phyloP scores from a whole-genome alignment of 2,888 invertebrate species.

The Nasonovia ribisnigri region DNA sequence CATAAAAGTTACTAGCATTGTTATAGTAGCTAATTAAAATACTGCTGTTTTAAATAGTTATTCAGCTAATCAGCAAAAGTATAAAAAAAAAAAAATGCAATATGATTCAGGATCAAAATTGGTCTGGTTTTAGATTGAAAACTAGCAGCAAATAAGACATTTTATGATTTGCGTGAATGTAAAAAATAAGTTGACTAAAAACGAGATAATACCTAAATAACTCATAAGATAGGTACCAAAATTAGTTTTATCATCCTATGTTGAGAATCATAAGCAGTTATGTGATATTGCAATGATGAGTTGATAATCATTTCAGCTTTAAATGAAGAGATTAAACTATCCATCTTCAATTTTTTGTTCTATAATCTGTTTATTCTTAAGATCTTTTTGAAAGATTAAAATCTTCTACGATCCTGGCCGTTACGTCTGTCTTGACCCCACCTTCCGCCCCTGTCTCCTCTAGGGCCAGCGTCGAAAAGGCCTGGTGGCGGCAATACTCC shows the following conservation, averaged over 20 bases:
- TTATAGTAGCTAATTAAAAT: constrained; percentile 34
- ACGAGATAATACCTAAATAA: constrained; percentile 29
- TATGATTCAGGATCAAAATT: background rate
- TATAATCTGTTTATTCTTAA: constrained; percentile 48
- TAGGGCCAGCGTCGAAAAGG: constrained; percentile 62
- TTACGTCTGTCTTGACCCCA: constrained; percentile 65
- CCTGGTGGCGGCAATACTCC: constrained; percentile 67
- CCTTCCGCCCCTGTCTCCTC: constrained; percentile 65
- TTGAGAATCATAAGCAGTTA: constrained; percentile 8
- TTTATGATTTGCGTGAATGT: background rate
- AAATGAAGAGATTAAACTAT: constrained; percentile 37
- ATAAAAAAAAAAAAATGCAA: constrained; percentile 21
- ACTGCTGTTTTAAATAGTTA: background rate
- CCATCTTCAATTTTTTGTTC: constrained; percentile 56
- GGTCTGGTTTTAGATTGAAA: background rate
- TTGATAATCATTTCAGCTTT: background rate
- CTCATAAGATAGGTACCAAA: constrained; percentile 33
- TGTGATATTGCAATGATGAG: background rate
- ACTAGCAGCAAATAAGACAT: background rate
- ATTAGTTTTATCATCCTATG: background rate
- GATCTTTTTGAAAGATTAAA: constrained; percentile 55
- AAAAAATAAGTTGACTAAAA: background rate
- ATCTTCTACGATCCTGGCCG: constrained; percentile 64
- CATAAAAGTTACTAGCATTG: constrained; percentile 11
- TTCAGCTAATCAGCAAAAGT: background rate